Evolutionary conservation across 2,113 vertebrate species (phyloP).

Genomic region (Sminthopsis crassicaudata): DNA sequence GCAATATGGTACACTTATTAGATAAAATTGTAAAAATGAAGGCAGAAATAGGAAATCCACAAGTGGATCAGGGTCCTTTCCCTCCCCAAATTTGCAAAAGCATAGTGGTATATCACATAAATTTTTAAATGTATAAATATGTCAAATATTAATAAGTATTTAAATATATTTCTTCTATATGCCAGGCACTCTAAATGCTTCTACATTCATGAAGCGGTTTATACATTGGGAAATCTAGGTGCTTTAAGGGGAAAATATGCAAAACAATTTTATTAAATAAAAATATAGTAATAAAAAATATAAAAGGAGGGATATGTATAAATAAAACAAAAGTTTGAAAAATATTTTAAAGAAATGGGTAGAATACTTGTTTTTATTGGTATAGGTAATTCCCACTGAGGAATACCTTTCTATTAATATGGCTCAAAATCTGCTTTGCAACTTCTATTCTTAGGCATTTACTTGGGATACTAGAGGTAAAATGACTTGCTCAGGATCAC

Average conservation of each 20-base stretch:
- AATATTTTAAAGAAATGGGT: neutral
- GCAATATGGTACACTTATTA: neutral
- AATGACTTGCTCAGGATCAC: neutral
- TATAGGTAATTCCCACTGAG: neutral
- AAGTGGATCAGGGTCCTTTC: neutral
- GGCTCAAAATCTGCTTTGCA: neutral
- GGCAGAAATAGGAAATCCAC: neutral
- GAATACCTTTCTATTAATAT: neutral
- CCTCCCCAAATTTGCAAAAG: constrained; percentile 19
- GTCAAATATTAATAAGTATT: neutral
- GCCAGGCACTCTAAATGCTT: neutral
- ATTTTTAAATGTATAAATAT: neutral
- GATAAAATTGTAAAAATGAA: constrained; percentile 24
- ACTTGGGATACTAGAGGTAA: neutral
- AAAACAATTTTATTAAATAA: neutral
- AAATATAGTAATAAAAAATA: neutral
- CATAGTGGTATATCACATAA: neutral
- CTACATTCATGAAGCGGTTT: neutral
- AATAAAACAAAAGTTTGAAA: neutral
- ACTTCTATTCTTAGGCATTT: neutral
- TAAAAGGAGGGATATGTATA: neutral
- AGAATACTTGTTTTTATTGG: neutral
- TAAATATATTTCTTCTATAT: neutral
- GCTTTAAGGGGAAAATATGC: neutral
- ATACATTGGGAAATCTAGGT: neutral